Evolutionary conservation across 2,888 invertebrate species (phyloP), one percentile per base, ranked within the genome.

Genomic region (Drosophila phalerata): DNA sequence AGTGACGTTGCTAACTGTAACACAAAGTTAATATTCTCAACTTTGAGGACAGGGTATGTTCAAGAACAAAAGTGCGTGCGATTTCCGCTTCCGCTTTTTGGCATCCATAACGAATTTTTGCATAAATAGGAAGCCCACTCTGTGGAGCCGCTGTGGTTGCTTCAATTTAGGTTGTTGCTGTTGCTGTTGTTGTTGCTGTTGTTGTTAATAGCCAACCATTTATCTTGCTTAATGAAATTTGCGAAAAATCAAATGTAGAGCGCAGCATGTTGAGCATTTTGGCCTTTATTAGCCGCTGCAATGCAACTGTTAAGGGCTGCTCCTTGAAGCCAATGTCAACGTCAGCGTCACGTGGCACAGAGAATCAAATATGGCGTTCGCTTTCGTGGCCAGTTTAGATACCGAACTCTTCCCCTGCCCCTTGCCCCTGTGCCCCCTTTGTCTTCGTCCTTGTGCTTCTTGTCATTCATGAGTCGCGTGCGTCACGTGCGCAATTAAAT

Each of bases 201-300:
- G 74, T 66, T 78, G 72, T 82, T 91, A 91, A 91, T 91, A 89
- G 90, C 70, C 73, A 79, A 75, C 82, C 92, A 91, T 91, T 91
- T 91, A 91, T 91, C 90, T 91, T 87, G 90, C 89, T 91, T 91
- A 91, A 91, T 91, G 92, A 91, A 91, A 91, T 88, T 90, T 85
- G 85, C 79, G 62, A 81, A 76, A 82, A 80, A 77, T 80, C 86
- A 78, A 87, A 87, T 70, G 63, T 47, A 34, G 75, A 56, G 55
- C 67, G 57, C 57, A 56, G 65, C 63, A 68, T 69, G 66, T 60
- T 56, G 69, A 48, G 34, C 28, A 65, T 60, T 56, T 51, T 37
- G 65, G 30, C 48, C 48, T 52, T 73, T 75, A 82, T 82, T 81
- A 69, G 88, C 75, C 65, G 52, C 64, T 58, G 78, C 73, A 73